phyloP scores from a whole-genome alignment of 2,113 vertebrate genomes.

The Hypanus sabinus region DNA sequence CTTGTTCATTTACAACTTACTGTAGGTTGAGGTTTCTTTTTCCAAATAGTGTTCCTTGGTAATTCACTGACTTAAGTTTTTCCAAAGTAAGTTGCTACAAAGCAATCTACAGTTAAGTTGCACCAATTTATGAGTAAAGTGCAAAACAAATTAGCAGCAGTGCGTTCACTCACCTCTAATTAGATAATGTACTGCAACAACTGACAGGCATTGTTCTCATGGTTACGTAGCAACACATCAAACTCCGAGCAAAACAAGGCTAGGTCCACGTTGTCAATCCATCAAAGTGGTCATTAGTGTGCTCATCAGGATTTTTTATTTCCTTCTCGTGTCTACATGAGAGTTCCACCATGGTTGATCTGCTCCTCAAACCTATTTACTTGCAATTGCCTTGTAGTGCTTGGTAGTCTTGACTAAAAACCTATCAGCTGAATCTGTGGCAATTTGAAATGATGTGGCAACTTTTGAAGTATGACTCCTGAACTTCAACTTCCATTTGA shows the following conservation, averaged over 20 bases:
- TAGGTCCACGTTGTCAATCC: background rate
- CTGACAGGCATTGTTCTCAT: background rate
- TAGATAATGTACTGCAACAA: background rate
- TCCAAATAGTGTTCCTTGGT: background rate
- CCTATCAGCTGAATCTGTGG: background rate
- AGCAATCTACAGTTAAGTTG: background rate
- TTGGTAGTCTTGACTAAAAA: background rate
- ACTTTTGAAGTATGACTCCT: background rate
- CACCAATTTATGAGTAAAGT: background rate
- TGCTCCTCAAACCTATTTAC: background rate
- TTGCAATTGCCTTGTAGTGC: background rate
- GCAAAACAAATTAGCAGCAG: background rate
- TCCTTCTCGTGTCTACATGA: background rate
- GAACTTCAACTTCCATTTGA: background rate
- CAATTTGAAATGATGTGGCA: background rate
- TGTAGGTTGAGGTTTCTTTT: background rate
- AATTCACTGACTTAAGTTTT: background rate
- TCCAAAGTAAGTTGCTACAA: too few species aligned
- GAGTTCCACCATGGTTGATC: background rate
- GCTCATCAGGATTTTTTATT: too few species aligned
- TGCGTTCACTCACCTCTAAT: background rate
- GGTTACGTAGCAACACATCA: background rate
- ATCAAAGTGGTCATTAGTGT: background rate
- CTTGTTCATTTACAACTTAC: background rate
- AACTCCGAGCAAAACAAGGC: background rate